Conservation (phyloP, 2,113 vertebrate genomes). For the Sciurus niger region DNA sequence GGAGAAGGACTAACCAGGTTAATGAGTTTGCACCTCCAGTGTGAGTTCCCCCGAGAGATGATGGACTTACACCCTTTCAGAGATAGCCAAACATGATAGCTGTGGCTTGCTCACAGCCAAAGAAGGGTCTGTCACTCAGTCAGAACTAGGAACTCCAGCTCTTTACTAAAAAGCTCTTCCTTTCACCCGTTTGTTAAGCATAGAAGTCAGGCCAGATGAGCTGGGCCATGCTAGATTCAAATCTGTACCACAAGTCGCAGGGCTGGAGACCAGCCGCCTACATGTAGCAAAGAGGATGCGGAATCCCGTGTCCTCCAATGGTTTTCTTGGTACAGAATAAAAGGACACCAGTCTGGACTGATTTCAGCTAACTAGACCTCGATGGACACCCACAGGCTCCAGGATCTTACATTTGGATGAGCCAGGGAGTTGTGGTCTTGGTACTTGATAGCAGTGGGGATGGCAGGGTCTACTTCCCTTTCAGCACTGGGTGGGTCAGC, state of each 20-base stretch:
- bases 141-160: not conserved
- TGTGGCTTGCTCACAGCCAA: not conserved
- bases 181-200: not conserved
- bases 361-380: not conserved
- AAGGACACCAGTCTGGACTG: not conserved
- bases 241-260: not conserved
- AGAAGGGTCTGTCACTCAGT: not conserved
- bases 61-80: not conserved
- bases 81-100: not conserved
- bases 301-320: not conserved
- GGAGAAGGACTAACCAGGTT: not conserved
- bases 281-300: not conserved
- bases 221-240: not conserved
- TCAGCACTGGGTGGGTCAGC: slow-evolving; percentile 79
- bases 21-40: not conserved
- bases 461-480: slow-evolving; percentile 87
- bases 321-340: not conserved
- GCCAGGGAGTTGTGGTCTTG: slow-evolving; percentile 95
- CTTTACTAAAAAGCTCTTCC: not conserved
- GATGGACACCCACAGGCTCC: not conserved
- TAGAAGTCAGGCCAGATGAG: not conserved
- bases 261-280: not conserved
- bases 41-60: slow-evolving; percentile 1
- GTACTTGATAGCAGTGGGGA: slow-evolving; percentile 95
- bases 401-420: slow-evolving; percentile 94